Evolutionary conservation across 2,113 vertebrate species (phyloP).

Genomic region (Arenaria interpres): DNA sequence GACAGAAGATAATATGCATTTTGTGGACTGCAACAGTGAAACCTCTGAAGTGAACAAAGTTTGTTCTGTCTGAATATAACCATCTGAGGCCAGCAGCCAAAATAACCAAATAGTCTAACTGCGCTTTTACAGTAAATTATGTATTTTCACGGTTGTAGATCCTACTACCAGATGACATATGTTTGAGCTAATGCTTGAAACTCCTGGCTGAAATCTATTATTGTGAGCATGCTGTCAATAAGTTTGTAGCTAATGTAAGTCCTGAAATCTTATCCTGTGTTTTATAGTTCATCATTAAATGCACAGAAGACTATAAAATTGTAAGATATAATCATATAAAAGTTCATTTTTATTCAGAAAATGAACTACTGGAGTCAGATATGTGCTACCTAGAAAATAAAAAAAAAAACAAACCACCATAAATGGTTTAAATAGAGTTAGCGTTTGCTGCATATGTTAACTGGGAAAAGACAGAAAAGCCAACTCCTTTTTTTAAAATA

Average conservation of each 20-base stretch:
- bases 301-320: background rate
- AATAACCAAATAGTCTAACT: constrained; percentile 17
- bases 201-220: background rate
- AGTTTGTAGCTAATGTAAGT: background rate
- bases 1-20: background rate
- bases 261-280: background rate
- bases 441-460: background rate
- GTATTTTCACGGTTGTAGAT: background rate
- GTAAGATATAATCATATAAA: background rate
- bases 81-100: background rate
- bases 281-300: background rate
- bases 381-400: background rate
- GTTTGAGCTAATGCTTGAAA: constrained; percentile 15
- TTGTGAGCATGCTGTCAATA: background rate
- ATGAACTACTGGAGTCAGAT: background rate
- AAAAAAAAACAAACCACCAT: background rate
- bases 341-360: background rate
- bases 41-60: background rate
- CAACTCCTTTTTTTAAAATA: background rate
- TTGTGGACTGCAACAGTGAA: background rate
- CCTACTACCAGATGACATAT: background rate
- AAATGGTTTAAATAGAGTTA: background rate
- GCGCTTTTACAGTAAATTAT: constrained; percentile 29
- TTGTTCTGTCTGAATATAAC: constrained; percentile 14
- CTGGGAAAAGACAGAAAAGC: background rate